Percentiles rank a stretch among this genome's conserved stretches.
Conservation (phyloP, 2,888 invertebrate species). For the Ophion slaviceki region DNA sequence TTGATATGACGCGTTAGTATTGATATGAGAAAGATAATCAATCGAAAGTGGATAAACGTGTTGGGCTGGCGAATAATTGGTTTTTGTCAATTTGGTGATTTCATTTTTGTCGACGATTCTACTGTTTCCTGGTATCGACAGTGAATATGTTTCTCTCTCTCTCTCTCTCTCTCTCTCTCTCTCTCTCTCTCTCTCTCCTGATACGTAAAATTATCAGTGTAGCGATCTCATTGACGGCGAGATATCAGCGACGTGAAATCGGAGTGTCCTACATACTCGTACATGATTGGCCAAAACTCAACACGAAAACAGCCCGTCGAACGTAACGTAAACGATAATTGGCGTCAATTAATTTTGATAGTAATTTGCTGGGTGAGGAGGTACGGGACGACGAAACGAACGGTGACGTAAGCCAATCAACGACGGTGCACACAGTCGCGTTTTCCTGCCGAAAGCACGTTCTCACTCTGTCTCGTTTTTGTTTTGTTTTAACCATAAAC, state of each 20-base stretch:
- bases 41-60: too few species aligned
- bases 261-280: constrained; percentile 46
- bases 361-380: constrained; percentile 72
- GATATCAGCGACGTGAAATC: constrained; percentile 39
- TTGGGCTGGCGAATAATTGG: too few species aligned
- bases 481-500: constrained; percentile 28
- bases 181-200: not conserved
- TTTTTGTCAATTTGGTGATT: too few species aligned
- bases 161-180: not conserved
- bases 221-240: constrained; percentile 44
- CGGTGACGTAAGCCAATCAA: constrained; percentile 78
- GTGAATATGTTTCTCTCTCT: not conserved
- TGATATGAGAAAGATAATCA: too few species aligned
- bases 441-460: constrained; percentile 13
- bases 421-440: constrained; percentile 56
- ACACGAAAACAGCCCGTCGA: constrained; percentile 45
- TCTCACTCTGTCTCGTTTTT: constrained; percentile 15
- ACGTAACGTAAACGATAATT: constrained; percentile 77
- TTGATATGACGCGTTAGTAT: too few species aligned
- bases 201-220: constrained; percentile 31
- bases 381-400: constrained; percentile 58
- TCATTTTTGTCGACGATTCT: too few species aligned
- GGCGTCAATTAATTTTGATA: constrained; percentile 80
- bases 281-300: constrained; percentile 28
- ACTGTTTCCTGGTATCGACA: not conserved